Evolutionary conservation across 2,797 vertebrate genomes (phyloP).

Genomic region (Vultur gryphus): DNA sequence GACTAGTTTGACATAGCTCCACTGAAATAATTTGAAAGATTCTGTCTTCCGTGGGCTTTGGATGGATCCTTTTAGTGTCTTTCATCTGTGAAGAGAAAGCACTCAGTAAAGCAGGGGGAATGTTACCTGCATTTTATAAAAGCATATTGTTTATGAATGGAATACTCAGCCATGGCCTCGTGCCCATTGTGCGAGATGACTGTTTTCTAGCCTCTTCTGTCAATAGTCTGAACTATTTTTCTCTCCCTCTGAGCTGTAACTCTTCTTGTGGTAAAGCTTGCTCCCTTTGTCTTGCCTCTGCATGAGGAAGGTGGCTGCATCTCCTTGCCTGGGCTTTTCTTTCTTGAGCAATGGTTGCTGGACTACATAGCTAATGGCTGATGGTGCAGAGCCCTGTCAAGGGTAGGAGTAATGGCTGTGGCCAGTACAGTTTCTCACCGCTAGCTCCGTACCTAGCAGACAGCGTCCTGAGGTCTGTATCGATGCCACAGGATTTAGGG

Average conservation of each 20-base stretch:
- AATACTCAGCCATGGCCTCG: neutral
- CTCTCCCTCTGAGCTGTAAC: neutral
- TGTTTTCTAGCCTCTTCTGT: neutral
- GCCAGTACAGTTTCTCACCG: neutral
- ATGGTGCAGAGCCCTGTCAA: neutral
- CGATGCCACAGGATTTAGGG: neutral
- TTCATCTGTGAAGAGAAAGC: neutral
- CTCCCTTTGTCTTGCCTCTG: neutral
- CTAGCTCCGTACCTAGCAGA: neutral
- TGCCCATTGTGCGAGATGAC: neutral
- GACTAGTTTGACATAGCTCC: neutral
- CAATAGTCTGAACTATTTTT: neutral
- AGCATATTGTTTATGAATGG: neutral
- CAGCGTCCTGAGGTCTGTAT: neutral
- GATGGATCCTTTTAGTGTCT: neutral
- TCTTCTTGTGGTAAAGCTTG: neutral
- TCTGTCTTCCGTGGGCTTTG: neutral
- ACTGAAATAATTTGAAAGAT: neutral
- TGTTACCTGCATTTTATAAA: slow-evolving; percentile 1
- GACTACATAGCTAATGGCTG: rapidly evolving
- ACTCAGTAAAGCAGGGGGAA: neutral
- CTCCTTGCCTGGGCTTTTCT: neutral
- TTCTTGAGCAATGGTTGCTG: neutral
- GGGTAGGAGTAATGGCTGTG: neutral
- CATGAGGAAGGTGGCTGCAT: neutral